phyloP scores from a whole-genome alignment of 2,888 invertebrate species.

The Leptopterna dolabrata region DNA sequence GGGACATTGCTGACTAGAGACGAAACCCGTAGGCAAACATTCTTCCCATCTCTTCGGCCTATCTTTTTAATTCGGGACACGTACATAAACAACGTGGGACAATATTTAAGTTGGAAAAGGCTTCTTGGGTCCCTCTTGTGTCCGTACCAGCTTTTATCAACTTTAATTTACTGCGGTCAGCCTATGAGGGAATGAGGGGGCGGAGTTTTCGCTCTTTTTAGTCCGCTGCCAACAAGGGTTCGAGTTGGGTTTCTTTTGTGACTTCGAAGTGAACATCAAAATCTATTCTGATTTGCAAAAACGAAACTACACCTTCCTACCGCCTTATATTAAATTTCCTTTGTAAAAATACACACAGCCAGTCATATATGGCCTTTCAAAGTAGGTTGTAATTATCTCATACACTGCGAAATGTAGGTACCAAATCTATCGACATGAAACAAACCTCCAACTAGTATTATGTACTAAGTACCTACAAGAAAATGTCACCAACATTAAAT shows the following conservation, averaged over 20 bases:
- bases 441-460: no score
- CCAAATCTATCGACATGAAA: no score
- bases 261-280: no score
- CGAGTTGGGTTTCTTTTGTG: background rate
- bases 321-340: no score
- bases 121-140: conserved; percentile 19
- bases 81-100: conserved; percentile 51
- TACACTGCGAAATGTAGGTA: no score
- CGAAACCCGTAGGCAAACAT: conserved; percentile 23
- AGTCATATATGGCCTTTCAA: no score
- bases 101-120: conserved; percentile 47
- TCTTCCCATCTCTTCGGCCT: conserved; percentile 32
- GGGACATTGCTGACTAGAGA: conserved; percentile 33
- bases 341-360: no score
- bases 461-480: no score
- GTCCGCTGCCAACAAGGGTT: background rate
- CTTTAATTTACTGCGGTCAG: conserved; percentile 1
- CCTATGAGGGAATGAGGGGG: background rate
- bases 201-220: background rate
- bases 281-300: background rate
- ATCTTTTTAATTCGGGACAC: conserved; percentile 55
- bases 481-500: no score
- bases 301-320: no score
- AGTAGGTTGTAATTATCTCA: no score
- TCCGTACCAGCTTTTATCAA: conserved; percentile 31